These are phyloP conservation scores for Epinephelus fuscoguttatus DNA, from an alignment of 2,113 vertebrate genomes.

Conservation along the genomic window DNA sequence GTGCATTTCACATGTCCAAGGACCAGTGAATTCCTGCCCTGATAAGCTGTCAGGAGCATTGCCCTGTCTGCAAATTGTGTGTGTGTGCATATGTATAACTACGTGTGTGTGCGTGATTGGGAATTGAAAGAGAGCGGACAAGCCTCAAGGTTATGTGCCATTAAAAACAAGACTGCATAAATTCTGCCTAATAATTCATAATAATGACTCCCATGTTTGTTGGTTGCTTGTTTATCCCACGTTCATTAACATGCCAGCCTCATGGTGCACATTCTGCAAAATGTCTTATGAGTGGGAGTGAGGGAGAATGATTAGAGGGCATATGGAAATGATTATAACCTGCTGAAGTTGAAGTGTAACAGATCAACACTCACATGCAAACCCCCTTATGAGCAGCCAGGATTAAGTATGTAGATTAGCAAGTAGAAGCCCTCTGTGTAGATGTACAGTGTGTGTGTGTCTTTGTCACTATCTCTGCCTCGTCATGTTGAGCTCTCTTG, in stretches of 20 bases:
- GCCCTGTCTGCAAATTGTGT: conserved; percentile 51
- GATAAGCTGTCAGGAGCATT: conserved; percentile 77
- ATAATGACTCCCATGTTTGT: conserved; percentile 70
- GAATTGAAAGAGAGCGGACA: conserved; percentile 48
- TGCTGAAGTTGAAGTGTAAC: conserved; percentile 54
- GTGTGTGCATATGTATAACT: conserved; percentile 7
- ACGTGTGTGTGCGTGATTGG: background rate
- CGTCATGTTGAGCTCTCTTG: conserved; percentile 49
- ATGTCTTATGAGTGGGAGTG: conserved; percentile 60
- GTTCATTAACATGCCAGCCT: conserved; percentile 74
- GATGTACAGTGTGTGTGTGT: conserved; percentile 11
- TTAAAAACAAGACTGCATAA: conserved; percentile 74
- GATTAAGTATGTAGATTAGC: conserved; percentile 49
- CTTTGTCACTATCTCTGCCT: conserved; percentile 29
- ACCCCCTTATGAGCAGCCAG: conserved; percentile 22
- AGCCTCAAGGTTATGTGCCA: conserved; percentile 77
- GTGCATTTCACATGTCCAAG: conserved; percentile 77
- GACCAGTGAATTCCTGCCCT: conserved; percentile 75
- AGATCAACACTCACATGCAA: conserved; percentile 35
- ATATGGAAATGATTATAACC: conserved; percentile 72
- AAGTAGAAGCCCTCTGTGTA: background rate
- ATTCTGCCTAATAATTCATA: conserved; percentile 76
- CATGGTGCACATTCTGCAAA: conserved; percentile 59
- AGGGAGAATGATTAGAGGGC: conserved; percentile 70
- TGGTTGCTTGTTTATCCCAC: conserved; percentile 66